phyloP scores from a whole-genome alignment of 1,140 invertebrate species.

The Drepana arcuata region DNA sequence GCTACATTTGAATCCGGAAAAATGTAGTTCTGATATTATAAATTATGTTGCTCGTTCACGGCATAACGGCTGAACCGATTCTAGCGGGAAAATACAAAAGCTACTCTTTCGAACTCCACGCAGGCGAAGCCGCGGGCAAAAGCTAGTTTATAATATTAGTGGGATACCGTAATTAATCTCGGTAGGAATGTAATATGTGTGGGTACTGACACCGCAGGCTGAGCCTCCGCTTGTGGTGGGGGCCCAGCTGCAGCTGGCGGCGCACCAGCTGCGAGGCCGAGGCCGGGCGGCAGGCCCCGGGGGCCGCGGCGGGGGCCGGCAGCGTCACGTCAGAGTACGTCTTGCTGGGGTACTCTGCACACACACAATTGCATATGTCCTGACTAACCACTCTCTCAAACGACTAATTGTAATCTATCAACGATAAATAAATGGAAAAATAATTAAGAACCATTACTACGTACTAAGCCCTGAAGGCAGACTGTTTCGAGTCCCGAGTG shows the following conservation, averaged over 20 bases:
- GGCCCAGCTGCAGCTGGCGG: constrained; percentile 57
- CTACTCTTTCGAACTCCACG: not conserved
- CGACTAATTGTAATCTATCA: too few relatives aligned
- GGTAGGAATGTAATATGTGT: not conserved
- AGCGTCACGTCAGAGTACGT: constrained; percentile 32
- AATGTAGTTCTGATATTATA: not conserved
- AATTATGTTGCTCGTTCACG: not conserved
- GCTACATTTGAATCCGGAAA: too few relatives aligned
- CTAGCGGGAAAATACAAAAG: not conserved
- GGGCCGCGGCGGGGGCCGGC: not conserved
- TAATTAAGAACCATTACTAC: too few relatives aligned
- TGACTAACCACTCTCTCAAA: too few relatives aligned
- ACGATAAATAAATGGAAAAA: too few relatives aligned
- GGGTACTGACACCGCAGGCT: constrained; percentile 44
- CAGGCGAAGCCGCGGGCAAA: not conserved
- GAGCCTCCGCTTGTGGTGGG: constrained; percentile 34
- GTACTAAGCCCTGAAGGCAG: too few relatives aligned
- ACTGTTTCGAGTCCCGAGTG: too few relatives aligned
- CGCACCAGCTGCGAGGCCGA: constrained; percentile 67
- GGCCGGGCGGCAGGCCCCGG: constrained; percentile 42
- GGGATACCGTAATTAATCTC: too few relatives aligned
- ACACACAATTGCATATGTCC: too few relatives aligned
- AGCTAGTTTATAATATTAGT: too few relatives aligned
- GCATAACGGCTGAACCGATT: not conserved
- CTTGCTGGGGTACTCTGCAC: constrained; percentile 24